Percentiles rank a stretch among this genome's conserved stretches.
Conservation (phyloP, 2,888 invertebrate species). For the Eulithis prunata region DNA sequence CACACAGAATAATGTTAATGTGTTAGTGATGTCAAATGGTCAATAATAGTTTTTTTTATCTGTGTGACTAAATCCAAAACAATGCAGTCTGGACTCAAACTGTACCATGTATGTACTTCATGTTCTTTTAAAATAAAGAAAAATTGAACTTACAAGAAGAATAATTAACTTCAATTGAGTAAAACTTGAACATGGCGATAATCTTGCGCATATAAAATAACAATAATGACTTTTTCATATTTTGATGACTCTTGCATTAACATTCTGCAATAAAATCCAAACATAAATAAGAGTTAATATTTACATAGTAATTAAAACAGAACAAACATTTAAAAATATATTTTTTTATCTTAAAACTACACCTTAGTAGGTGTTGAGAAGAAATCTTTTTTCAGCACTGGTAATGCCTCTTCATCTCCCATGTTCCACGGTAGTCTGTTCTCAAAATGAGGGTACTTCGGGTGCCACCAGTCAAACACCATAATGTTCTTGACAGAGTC, state of each 20-base stretch:
- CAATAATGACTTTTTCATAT: not conserved
- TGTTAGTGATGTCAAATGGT: too few species aligned
- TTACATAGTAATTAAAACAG: constrained; percentile 9
- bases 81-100: too few species aligned
- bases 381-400: constrained; percentile 63
- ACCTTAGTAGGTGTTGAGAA: constrained; percentile 50
- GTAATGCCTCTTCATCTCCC: constrained; percentile 59
- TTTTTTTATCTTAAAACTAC: constrained; percentile 40
- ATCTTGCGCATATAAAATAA: not conserved
- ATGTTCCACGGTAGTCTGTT: constrained; percentile 53
- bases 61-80: too few species aligned
- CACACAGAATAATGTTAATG: not conserved
- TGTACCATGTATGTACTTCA: too few species aligned
- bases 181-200: not conserved
- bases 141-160: not conserved
- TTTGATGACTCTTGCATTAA: not conserved
- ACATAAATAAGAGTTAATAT: not conserved
- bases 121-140: too few species aligned
- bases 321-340: constrained; percentile 25
- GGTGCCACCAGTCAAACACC: constrained; percentile 66
- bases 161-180: not conserved
- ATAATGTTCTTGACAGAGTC: constrained; percentile 64
- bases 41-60: too few species aligned
- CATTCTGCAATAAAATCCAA: constrained; percentile 6
- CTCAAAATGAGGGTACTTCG: constrained; percentile 59